Percentiles rank a stretch among this genome's conserved stretches.
Evolutionary conservation across 2,113 vertebrate genomes (phyloP).

Genomic region (Amphiprion ocellaris): DNA sequence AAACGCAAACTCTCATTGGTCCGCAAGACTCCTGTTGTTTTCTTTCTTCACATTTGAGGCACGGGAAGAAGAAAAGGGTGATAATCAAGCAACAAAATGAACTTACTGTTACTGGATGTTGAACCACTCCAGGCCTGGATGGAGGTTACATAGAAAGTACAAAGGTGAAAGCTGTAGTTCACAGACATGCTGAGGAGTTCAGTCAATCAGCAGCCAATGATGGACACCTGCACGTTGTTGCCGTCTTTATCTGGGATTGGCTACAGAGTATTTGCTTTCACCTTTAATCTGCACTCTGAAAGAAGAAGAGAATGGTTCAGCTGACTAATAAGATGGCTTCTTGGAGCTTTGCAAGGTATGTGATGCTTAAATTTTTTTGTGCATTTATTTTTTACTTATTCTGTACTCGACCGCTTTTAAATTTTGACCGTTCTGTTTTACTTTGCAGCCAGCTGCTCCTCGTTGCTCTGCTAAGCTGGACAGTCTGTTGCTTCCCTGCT

Average conservation of each 20-base stretch:
- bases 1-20: background rate
- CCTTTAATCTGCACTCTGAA: constrained; percentile 23
- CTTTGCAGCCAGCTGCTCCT: constrained; percentile 47
- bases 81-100: background rate
- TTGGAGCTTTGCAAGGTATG: constrained; percentile 39
- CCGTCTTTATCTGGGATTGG: constrained; percentile 35
- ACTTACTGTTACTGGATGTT: too few relatives aligned
- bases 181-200: background rate
- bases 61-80: too few relatives aligned
- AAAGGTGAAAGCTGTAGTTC: background rate
- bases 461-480: constrained; percentile 43
- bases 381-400: background rate
- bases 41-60: background rate
- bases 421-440: constrained; percentile 10
- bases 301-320: constrained; percentile 25
- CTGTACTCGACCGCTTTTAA: background rate
- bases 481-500: constrained; percentile 29
- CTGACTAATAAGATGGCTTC: constrained; percentile 48
- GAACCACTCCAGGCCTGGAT: background rate
- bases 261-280: constrained; percentile 6
- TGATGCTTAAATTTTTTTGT: background rate
- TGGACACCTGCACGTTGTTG: constrained; percentile 44
- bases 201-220: constrained; percentile 25
- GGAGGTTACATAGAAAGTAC: background rate
- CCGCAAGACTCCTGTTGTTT: too few relatives aligned